Base-by-base conservation (phyloP, 2,888 invertebrate species). In the Seladonia tumulorum region DNA sequence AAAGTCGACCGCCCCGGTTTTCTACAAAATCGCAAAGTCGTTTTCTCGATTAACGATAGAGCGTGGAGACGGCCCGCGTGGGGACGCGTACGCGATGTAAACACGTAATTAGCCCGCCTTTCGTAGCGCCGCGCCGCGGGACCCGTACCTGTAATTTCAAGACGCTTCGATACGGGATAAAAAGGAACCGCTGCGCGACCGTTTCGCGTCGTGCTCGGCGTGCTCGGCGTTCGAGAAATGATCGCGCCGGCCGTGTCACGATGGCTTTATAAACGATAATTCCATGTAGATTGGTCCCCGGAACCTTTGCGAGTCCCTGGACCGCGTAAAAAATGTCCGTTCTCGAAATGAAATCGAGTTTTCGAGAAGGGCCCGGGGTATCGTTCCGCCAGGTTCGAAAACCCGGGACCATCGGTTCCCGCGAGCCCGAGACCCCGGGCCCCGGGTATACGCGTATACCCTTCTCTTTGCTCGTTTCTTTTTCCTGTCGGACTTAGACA, bases 401-500 rank as follows among this genome's bases (percentile, higher is more conserved):
- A 81, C 57, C 12, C n/a, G 47, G 60, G 35, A 39, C 42, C 63
- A 72, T 77, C 47, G 85, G 76, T 81, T 81, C 81, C 42, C 47
- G 76, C 76, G 42, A 76, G 29, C 79, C 79, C 81, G 63, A 76
- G 60, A 63, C 68, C 73, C 60, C 45, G 66, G 79, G 68, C 73
- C 63, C 29, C 77, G 83, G 83, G 72, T 66, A 72, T 22, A 47
- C 71, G 53, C 35, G 47, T 68, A 25, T 73, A 72, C 63, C 85
- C 71, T 81, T 75, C 42, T 74, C 49, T 49, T 71, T 66, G 49
- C 68, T 85, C 82, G 16, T 84, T 85, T 79, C 76, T 85, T 87
- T 90, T 86, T 76, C 83, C 74, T 85, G 83, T 89, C 89, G 66
- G 87, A 76, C 83, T 76, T 83, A 82, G 87, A 77, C 80, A 83